These are phyloP conservation scores for Dilophus febrilis DNA, from an alignment of 2,888 invertebrate species.

Conservation along the genomic window DNA sequence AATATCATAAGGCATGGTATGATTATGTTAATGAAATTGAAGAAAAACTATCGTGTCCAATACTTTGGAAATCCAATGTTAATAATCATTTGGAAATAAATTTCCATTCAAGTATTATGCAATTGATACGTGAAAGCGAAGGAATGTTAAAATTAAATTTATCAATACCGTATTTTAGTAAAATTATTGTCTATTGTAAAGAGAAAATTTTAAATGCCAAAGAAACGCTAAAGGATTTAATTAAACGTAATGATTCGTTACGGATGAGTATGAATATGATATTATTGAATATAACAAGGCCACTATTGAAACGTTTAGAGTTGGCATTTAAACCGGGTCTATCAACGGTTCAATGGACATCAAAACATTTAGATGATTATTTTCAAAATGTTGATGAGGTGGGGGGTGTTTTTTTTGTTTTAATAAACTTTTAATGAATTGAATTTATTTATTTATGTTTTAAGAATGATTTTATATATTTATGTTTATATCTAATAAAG, in stretches of 20 bases:
- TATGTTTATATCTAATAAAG: not conserved
- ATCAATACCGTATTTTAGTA: constrained; percentile 60
- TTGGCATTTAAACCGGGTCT: constrained; percentile 56
- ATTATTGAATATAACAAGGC: constrained; percentile 51
- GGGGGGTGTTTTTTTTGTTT: constrained; percentile 35
- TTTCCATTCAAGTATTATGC: constrained; percentile 52
- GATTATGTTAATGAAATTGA: constrained; percentile 55
- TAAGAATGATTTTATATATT: not conserved
- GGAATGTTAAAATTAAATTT: constrained; percentile 57
- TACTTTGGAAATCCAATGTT: constrained; percentile 47
- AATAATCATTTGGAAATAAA: constrained; percentile 50
- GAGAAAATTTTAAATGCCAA: constrained; percentile 45
- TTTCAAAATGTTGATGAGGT: constrained; percentile 38
- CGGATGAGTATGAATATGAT: constrained; percentile 25
- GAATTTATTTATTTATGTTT: not conserved
- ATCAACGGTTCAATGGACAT: constrained; percentile 66
- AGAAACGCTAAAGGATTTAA: constrained; percentile 41
- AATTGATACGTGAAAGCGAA: constrained; percentile 63
- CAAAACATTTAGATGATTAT: constrained; percentile 36
- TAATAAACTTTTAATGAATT: constrained; percentile 37
- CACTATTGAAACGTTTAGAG: constrained; percentile 49
- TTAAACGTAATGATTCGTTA: constrained; percentile 43
- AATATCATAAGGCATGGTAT: constrained; percentile 68
- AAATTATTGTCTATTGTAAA: constrained; percentile 55
- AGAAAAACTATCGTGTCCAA: constrained; percentile 42